Conservation (phyloP, 1,140 invertebrate genomes). For the Drosophila nikananu region DNA sequence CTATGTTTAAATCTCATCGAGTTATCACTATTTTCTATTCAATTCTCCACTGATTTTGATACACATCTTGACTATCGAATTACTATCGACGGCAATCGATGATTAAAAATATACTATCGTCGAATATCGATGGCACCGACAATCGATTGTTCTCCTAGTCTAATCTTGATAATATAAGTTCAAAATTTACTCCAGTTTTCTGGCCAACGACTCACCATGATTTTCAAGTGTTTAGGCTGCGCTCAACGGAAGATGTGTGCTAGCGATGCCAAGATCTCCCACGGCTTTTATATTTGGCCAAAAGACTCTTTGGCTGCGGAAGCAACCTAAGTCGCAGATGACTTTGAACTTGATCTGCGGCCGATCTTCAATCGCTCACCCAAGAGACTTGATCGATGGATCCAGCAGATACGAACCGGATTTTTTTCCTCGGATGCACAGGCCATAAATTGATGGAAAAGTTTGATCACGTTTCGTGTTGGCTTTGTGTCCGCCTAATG, state of each 20-base stretch:
- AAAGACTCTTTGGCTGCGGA: slow-evolving; percentile 37
- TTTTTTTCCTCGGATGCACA: slow-evolving; percentile 50
- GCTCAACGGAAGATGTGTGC: slow-evolving; percentile 58
- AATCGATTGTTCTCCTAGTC: too few species aligned
- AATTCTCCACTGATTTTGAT: not conserved
- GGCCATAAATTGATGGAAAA: slow-evolving; percentile 54
- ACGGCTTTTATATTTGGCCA: slow-evolving; percentile 52
- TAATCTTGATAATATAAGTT: not conserved
- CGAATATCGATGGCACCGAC: too few species aligned
- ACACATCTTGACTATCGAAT: too few species aligned
- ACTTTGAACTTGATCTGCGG: slow-evolving; percentile 78
- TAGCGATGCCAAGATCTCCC: slow-evolving; percentile 28
- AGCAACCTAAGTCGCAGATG: slow-evolving; percentile 47
- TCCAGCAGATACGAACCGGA: slow-evolving; percentile 44
- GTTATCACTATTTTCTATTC: not conserved
- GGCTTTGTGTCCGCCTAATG: slow-evolving; percentile 43
- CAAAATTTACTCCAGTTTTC: not conserved
- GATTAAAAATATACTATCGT: too few species aligned
- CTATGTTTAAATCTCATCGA: not conserved
- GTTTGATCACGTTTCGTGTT: slow-evolving; percentile 65
- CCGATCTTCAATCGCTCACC: slow-evolving; percentile 32
- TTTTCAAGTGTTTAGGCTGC: slow-evolving; percentile 49
- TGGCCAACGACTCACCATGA: slow-evolving; percentile 45
- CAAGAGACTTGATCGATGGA: slow-evolving; percentile 35
- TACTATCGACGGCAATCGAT: too few species aligned